Percentiles rank a stretch among this genome's conserved stretches.
Conservation (phyloP, 2,888 invertebrate species). For the Yponomeuta sedellus region DNA sequence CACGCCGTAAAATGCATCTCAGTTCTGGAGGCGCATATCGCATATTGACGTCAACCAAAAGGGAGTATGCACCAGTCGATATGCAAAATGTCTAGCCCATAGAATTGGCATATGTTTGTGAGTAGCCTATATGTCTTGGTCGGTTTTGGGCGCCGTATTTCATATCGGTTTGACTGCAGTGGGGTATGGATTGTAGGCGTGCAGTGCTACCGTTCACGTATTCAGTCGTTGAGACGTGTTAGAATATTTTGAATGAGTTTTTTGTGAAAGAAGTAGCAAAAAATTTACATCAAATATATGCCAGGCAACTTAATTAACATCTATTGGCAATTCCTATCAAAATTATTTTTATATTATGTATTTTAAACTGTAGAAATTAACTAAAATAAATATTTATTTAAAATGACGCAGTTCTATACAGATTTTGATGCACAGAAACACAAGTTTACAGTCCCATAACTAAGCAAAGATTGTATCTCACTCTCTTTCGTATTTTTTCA, state of each 20-base stretch:
- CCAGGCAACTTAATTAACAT: too few species aligned
- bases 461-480: too few species aligned
- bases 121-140: conserved; percentile 68
- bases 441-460: too few species aligned
- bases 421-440: too few species aligned
- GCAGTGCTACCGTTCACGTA: not conserved
- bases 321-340: too few species aligned
- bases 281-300: too few species aligned
- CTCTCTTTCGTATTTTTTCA: too few species aligned
- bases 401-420: too few species aligned
- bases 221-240: not conserved
- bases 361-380: too few species aligned
- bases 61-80: conserved; percentile 65
- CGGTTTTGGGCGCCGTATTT: conserved; percentile 62
- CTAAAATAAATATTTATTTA: too few species aligned
- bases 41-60: conserved; percentile 73
- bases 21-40: conserved; percentile 37
- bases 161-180: conserved; percentile 39
- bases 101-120: conserved; percentile 76
- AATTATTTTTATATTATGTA: too few species aligned
- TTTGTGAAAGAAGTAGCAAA: too few species aligned
- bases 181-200: not conserved
- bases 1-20: conserved; percentile 13
- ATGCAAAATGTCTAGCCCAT: conserved; percentile 74
- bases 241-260: not conserved